Evolutionary conservation across 2,113 vertebrate species (phyloP), one percentile per base, ranked within the genome.

Genomic region (Nansenia antarctica): DNA sequence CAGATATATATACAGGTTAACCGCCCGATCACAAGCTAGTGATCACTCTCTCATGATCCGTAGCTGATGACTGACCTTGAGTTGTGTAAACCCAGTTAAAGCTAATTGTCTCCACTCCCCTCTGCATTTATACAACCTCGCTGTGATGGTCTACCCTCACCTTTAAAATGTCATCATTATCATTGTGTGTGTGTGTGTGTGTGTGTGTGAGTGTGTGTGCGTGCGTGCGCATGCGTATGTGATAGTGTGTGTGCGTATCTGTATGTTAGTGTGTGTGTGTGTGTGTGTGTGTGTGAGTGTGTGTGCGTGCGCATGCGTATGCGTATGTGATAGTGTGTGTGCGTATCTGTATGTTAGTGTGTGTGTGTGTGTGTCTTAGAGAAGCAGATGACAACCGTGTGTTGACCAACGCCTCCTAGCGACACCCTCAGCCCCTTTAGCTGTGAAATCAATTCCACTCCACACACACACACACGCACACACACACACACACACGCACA

Each of bases 71-170:
- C 57, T n/a, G 60, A 83, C 77, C 62, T 70, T 72, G 69, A 70
- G 67, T 73, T 78, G 2, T 54, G 65, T 47, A 80, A 82, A 80
- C 83, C 79, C 55, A 72, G 81, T 85, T 75, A 78, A 11, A 73
- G 72, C 30, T 57, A 76, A 76, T 79, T 76, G 54, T 39, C 14
- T 31, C 31, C n/a, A 5, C 22, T 67, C 66, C 71, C 70, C 63
- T 45, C 42, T 49, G 47, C 65, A 65, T 67, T 32, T n/a, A n/a
- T n/a, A n/a, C n/a, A n/a, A n/a, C n/a, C n/a, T 37, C 11, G 5
- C 35, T 37, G 35, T 37, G 35, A 11, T 11, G 5, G 5, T n/a
- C 15, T 49, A 6, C 1, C 18, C 45, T 31, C 35, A 27, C 39
- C 64, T 65, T 70, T 78, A 18, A 39, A 64, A 49, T 49, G 62